A percentile compares a stretch with the other conserved stretches of the same genome.
Conservation (phyloP, 1,140 invertebrate genomes). For the Meloidogyne hapla region DNA sequence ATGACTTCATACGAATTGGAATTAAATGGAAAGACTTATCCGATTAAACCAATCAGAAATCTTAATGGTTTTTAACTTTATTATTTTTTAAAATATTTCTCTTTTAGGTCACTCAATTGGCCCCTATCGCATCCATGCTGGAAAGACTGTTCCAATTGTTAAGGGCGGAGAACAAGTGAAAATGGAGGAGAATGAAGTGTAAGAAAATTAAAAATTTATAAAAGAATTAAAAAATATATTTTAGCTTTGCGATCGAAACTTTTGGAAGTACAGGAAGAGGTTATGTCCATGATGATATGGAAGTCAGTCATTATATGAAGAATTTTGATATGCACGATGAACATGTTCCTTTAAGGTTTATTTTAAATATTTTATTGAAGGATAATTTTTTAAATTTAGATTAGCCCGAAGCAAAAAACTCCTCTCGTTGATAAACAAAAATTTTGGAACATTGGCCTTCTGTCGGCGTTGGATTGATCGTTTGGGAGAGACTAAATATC, state of each 20-base stretch:
- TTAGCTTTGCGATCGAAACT: slow-evolving; percentile 91
- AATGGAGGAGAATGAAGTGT: slow-evolving; percentile 76
- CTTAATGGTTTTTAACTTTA: slow-evolving; percentile 58
- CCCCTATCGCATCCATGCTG: slow-evolving; percentile 94
- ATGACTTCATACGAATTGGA: slow-evolving; percentile 99
- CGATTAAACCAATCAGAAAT: slow-evolving; percentile 94
- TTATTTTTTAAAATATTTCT: slow-evolving; percentile 10
- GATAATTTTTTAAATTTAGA: slow-evolving; percentile 22
- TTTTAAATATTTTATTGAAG: background rate
- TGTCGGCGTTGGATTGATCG: slow-evolving; percentile 98
- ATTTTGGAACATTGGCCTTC: slow-evolving; percentile 96
- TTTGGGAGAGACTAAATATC: slow-evolving; percentile 90
- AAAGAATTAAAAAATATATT: background rate
- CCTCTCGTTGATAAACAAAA: slow-evolving; percentile 90
- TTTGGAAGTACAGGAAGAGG: slow-evolving; percentile 97
- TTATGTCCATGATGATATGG: slow-evolving; percentile 96
- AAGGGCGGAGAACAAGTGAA: slow-evolving; percentile 93
- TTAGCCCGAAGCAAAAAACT: slow-evolving; percentile 77
- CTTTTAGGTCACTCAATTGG: slow-evolving; percentile 93
- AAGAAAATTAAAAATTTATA: slow-evolving; percentile 76
- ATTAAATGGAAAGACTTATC: slow-evolving; percentile 92
- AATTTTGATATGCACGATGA: slow-evolving; percentile 85
- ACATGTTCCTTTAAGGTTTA: slow-evolving; percentile 54
- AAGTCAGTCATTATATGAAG: slow-evolving; percentile 99
- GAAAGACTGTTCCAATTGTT: slow-evolving; percentile 98